Evolutionary conservation across 2,888 invertebrate genomes (phyloP), one percentile per base, ranked within the genome.

Genomic region (Listrodromus nycthemerus): DNA sequence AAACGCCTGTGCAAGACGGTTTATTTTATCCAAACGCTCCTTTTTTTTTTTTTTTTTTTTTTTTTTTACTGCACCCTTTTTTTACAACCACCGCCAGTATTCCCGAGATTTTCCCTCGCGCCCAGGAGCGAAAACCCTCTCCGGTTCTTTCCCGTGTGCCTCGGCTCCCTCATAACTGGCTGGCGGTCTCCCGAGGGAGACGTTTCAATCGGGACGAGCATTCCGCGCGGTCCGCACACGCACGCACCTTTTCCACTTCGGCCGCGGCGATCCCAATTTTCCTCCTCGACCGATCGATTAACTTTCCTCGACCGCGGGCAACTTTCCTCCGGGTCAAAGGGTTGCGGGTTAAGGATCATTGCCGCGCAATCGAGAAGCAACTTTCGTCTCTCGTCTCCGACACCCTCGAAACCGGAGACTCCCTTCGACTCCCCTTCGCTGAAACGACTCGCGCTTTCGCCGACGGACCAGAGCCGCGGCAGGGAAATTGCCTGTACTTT

Each of bases 201-300:
- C 89, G 87, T 91, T 91, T 89, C 90, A 91, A 90, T 90, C 89
- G 87, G 87, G 84, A 86, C 84, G 80, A 83, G 74, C 24, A 76
- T 58, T 63, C 82, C 63, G 19, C 48, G 67, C 50, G 48, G 76
- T 83, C 79, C 83, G 74, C 84, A 73, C 37, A 75, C 52, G 71
- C 66, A 71, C 81, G 79, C 81, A 84, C 81, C 79, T 84, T 84
- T 84, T 71, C 78, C 81, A 71, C 75, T 84, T 79, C 55, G 19
- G 19, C 10, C n/a, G 21, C 55, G 48, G 6, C 37, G 65, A 74
- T 58, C 50, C 55, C 74, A 78, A 84, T 84, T 81, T 45, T 66
- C 37, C 33, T n/a, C n/a, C n/a, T 61, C 6, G 7, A 61, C 27
- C 58, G 27, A 16, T 27, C 58, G n/a, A 13, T 61, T 27, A 30